These are phyloP conservation scores for Dicerorhinus sumatrensis DNA, from an alignment of 2,113 vertebrate genomes.

Conservation along the genomic window DNA sequence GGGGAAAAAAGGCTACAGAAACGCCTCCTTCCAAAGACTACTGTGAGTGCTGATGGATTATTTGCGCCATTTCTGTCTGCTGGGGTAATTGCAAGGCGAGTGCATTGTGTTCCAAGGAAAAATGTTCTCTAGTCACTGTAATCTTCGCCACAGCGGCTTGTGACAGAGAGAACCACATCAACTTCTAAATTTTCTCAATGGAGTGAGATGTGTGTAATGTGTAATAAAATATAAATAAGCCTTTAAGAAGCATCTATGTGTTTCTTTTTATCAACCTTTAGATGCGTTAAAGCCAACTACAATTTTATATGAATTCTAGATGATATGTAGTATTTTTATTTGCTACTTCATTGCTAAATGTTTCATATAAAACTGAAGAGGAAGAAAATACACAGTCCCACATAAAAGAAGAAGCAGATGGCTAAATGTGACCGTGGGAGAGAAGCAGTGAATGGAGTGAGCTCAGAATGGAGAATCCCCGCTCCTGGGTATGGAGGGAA, in stretches of 20 bases:
- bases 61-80: neutral
- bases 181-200: conserved; percentile 68
- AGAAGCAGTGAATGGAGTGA: conserved; percentile 24
- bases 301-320: conserved; percentile 71
- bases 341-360: conserved; percentile 74
- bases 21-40: neutral
- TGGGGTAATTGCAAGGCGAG: neutral
- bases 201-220: conserved; percentile 57
- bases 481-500: neutral
- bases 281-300: conserved; percentile 61
- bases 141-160: neutral
- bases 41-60: neutral
- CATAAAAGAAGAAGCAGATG: conserved; percentile 72
- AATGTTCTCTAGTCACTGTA: neutral
- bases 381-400: conserved; percentile 61
- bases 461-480: neutral
- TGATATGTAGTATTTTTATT: conserved; percentile 77
- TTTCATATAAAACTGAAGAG: conserved; percentile 77
- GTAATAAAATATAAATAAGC: conserved; percentile 76
- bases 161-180: conserved; percentile 41
- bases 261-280: conserved; percentile 76
- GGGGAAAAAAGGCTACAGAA: neutral
- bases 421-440: conserved; percentile 65
- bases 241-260: conserved; percentile 71
- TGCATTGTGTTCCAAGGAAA: neutral